A percentile compares a stretch with the other conserved stretches of the same genome.
Conservation (phyloP, 53 echinoderm and acorn worm species). For the Crossaster papposus region DNA sequence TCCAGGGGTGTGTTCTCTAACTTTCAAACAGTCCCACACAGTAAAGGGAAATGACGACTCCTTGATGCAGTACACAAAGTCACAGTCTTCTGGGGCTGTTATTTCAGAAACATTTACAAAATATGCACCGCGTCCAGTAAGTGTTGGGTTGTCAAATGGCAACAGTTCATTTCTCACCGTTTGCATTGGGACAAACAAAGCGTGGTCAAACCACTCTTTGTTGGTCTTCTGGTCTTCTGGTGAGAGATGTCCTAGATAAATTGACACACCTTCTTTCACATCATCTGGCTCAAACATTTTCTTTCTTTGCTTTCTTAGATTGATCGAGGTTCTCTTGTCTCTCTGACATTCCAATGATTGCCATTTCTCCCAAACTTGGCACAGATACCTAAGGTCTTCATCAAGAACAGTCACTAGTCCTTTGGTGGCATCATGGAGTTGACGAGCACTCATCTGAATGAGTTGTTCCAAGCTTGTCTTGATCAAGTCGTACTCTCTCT, state of each 20-base stretch:
- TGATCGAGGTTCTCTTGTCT: background rate
- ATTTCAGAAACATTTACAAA: background rate
- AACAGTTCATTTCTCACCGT: background rate
- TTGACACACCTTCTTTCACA: background rate
- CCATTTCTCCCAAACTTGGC: constrained; percentile 50
- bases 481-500: constrained; percentile 26
- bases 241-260: background rate
- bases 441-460: background rate
- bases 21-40: constrained; percentile 54
- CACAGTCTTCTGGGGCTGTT: constrained; percentile 13
- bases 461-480: constrained; percentile 46
- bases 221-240: background rate
- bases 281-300: background rate
- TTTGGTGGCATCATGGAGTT: constrained; percentile 26
- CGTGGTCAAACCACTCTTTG: constrained; percentile 34
- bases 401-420: constrained; percentile 25
- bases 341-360: constrained; percentile 30
- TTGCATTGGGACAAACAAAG: no score
- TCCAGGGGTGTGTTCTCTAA: background rate
- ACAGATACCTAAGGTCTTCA: constrained; percentile 13
- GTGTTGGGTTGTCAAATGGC: constrained; percentile 55
- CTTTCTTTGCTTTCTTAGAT: constrained; percentile 38
- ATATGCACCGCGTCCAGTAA: constrained; percentile 29
- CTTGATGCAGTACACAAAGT: constrained; percentile 36
- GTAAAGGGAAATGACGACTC: constrained; percentile 22